These are phyloP conservation scores for Crocuta crocuta DNA, from an alignment of 2,113 vertebrate genomes.

Conservation along the genomic window DNA sequence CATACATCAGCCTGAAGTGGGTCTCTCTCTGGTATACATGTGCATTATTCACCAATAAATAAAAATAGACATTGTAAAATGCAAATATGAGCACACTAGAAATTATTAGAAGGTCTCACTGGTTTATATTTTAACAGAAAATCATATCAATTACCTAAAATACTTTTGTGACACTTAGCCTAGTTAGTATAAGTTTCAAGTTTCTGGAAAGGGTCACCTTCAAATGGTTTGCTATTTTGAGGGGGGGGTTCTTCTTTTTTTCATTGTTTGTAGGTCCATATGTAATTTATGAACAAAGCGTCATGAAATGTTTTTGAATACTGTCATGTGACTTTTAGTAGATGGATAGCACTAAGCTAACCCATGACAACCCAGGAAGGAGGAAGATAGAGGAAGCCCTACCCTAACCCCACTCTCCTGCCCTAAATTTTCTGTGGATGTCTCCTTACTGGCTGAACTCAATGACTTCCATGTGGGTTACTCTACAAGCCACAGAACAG, in stretches of 20 bases:
- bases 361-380: background rate
- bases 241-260: background rate
- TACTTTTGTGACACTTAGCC: background rate
- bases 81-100: background rate
- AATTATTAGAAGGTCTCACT: background rate
- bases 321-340: background rate
- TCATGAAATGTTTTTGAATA: background rate
- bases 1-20: background rate
- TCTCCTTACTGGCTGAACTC: background rate
- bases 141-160: background rate
- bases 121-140: background rate
- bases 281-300: background rate
- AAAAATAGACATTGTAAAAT: constrained; percentile 9
- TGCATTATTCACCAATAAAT: background rate
- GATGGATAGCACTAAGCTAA: background rate
- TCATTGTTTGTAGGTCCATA: background rate
- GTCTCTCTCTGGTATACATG: background rate
- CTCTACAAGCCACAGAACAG: background rate
- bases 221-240: background rate
- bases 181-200: background rate
- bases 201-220: background rate
- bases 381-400: background rate
- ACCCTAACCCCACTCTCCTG: background rate
- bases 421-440: background rate
- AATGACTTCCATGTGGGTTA: background rate